These are phyloP conservation scores for Grapholita molesta DNA, from an alignment of 1,140 invertebrate genomes.

Conservation along the genomic window DNA sequence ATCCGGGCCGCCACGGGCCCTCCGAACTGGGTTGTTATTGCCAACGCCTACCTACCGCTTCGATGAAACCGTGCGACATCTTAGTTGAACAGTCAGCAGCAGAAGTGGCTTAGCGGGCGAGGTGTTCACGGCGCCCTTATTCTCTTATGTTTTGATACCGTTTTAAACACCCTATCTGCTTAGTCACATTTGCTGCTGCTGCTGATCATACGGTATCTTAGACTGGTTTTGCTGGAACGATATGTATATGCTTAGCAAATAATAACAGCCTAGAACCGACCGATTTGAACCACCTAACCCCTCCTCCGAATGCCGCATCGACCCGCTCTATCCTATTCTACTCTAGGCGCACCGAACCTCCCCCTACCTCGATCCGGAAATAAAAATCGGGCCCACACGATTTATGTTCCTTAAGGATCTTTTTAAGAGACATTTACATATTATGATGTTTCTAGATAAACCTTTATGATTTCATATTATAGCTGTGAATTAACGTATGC, in stretches of 20 bases:
- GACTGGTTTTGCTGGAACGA: background rate
- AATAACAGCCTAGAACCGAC: constrained; percentile 34
- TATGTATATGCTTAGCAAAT: background rate
- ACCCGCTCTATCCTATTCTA: constrained; percentile 52
- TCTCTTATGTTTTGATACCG: too few relatives aligned
- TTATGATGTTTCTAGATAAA: too few relatives aligned
- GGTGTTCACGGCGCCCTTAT: too few relatives aligned
- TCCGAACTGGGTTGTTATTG: constrained; percentile 32
- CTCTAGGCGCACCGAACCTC: constrained; percentile 49
- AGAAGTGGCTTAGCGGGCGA: background rate
- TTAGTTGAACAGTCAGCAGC: background rate
- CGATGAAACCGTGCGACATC: background rate
- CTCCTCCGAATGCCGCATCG: constrained; percentile 52
- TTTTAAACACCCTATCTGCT: too few relatives aligned
- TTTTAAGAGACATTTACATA: background rate
- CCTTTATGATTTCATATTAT: too few relatives aligned
- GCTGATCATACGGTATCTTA: too few relatives aligned
- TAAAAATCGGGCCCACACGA: constrained; percentile 24
- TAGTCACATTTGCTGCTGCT: too few relatives aligned
- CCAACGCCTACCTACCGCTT: background rate
- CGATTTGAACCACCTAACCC: constrained; percentile 59
- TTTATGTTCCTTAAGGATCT: background rate
- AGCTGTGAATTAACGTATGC: too few relatives aligned
- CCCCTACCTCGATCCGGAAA: constrained; percentile 44
- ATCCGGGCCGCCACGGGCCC: constrained; percentile 50